phyloP scores from a whole-genome alignment of 2,797 vertebrate genomes.

The Silurus lanzhouensis region DNA sequence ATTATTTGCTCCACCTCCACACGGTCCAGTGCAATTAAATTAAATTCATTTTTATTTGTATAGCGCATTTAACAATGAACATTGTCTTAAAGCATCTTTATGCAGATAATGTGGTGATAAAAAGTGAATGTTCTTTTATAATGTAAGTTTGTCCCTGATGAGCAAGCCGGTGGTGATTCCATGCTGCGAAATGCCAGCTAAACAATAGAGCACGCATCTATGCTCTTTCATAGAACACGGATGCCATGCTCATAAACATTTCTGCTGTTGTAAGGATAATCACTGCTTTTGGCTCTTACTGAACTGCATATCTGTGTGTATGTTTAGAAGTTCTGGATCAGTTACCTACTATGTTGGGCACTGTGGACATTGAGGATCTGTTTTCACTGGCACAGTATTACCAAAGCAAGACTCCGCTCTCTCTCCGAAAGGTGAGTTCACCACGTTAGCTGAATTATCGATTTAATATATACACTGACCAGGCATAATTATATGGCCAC shows the following conservation, averaged over 20 bases:
- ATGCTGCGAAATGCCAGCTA: not conserved
- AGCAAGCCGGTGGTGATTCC: not conserved
- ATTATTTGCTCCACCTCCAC: not conserved
- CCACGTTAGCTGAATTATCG: not conserved
- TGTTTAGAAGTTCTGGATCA: slow-evolving; percentile 85
- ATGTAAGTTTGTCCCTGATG: too few relatives aligned
- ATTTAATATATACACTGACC: too few relatives aligned
- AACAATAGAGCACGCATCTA: not conserved
- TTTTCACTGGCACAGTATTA: slow-evolving; percentile 96
- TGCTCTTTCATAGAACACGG: not conserved
- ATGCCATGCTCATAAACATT: not conserved
- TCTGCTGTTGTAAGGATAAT: not conserved
- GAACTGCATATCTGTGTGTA: slow-evolving; percentile 12
- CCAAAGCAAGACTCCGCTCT: slow-evolving; percentile 94
- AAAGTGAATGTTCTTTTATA: too few relatives aligned
- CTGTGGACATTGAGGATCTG: slow-evolving; percentile 92
- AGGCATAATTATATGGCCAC: too few relatives aligned
- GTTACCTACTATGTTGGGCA: slow-evolving; percentile 85
- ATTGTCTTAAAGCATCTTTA: too few relatives aligned
- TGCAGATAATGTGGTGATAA: too few relatives aligned
- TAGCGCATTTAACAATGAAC: too few relatives aligned
- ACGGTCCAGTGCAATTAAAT: not conserved
- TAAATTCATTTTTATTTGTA: too few relatives aligned
- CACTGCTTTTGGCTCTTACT: not conserved
- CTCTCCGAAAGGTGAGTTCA: slow-evolving; percentile 88